Percentiles rank a stretch among this genome's conserved stretches.
phyloP scores from a whole-genome alignment of 2,797 vertebrate genomes.

The Crenuchus spilurus region DNA sequence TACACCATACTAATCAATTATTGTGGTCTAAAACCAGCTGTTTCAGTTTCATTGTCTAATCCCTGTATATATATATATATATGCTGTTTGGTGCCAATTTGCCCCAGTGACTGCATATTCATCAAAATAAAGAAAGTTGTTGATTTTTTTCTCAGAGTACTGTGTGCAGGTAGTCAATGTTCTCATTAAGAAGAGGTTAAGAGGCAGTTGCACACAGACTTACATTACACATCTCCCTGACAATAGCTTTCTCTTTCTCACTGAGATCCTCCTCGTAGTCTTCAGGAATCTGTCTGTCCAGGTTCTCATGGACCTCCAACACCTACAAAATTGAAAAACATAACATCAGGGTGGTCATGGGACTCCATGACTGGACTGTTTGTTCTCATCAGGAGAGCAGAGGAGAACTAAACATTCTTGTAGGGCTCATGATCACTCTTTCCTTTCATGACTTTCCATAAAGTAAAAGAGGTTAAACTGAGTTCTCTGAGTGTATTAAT shows the following conservation, averaged over 20 bases:
- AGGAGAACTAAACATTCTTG: neutral
- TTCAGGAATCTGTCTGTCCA: slow-evolving; percentile 85
- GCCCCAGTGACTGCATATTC: too few species aligned
- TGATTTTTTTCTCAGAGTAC: too few species aligned
- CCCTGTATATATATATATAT: too few species aligned
- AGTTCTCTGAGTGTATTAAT: too few species aligned
- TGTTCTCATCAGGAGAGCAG: slow-evolving; percentile 1
- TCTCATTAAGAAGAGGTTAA: neutral
- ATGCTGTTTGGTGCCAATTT: too few species aligned
- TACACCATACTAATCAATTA: too few species aligned
- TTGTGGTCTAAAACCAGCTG: too few species aligned
- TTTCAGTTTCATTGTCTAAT: too few species aligned
- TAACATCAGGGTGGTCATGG: neutral
- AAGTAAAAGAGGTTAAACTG: too few species aligned
- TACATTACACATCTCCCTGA: slow-evolving; percentile 96
- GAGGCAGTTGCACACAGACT: slow-evolving; percentile 50
- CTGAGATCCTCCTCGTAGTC: slow-evolving; percentile 90
- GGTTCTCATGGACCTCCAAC: slow-evolving; percentile 87
- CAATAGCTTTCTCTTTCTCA: slow-evolving; percentile 93
- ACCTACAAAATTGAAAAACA: slow-evolving; percentile 70
- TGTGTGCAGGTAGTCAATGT: too few species aligned
- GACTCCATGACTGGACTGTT: neutral
- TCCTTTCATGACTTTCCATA: neutral
- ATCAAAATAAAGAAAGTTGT: too few species aligned
- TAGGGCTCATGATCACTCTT: neutral